These are phyloP conservation scores for Dromococcyx pavoninus DNA, from an alignment of 2,797 vertebrate species.

Conservation along the genomic window DNA sequence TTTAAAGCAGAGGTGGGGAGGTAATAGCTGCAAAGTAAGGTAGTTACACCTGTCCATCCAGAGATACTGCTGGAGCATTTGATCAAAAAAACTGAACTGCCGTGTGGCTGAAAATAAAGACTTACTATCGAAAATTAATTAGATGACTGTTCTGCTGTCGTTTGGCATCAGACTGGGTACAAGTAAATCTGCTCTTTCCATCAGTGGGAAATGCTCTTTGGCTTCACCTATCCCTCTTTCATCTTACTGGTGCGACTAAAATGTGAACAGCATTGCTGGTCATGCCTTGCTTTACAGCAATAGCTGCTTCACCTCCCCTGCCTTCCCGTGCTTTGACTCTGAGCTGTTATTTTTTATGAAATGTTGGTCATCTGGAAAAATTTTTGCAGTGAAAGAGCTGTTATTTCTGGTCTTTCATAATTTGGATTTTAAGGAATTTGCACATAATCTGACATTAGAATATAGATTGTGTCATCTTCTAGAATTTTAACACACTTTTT, in stretches of 20 bases:
- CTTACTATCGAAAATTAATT: neutral
- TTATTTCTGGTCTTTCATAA: neutral
- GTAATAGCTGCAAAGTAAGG: neutral
- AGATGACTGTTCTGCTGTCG: neutral
- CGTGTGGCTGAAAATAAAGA: neutral
- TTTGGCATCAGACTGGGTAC: neutral
- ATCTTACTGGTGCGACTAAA: neutral
- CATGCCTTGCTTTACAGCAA: neutral
- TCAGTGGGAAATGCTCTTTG: neutral
- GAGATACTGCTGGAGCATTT: neutral
- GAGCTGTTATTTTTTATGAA: neutral
- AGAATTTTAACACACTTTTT: neutral
- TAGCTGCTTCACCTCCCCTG: no score
- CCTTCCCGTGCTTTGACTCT: neutral
- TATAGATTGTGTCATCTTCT: rapidly evolving
- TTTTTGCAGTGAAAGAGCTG: neutral
- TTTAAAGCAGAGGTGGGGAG: neutral
- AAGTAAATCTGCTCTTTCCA: neutral
- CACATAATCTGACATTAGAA: neutral
- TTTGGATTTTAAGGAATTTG: neutral
- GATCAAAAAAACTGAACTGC: neutral
- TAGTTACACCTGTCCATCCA: neutral
- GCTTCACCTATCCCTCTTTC: neutral
- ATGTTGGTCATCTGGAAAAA: neutral
- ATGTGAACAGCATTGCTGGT: neutral